phyloP scores from a whole-genome alignment of 2,797 vertebrate genomes.

The Sebastes vulpes region DNA sequence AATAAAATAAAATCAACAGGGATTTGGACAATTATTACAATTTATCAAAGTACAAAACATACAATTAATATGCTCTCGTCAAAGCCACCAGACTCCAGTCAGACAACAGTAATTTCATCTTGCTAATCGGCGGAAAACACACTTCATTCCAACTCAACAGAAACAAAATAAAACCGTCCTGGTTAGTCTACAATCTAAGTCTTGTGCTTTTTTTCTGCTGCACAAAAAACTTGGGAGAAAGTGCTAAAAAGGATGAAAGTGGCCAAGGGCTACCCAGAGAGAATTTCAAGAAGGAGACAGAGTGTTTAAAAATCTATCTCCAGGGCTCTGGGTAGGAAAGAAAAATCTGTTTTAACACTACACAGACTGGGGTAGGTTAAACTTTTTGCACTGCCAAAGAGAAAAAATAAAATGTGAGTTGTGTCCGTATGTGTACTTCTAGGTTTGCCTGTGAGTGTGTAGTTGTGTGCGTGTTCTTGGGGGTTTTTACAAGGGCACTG shows the following conservation, averaged over 20 bases:
- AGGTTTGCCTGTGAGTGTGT: neutral
- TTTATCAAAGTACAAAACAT: neutral
- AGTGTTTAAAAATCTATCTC: neutral
- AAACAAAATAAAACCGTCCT: neutral
- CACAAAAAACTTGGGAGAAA: neutral
- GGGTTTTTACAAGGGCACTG: slow-evolving; percentile 53
- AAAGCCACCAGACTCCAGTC: neutral
- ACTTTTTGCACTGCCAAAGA: neutral
- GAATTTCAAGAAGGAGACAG: neutral
- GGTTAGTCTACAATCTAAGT: neutral
- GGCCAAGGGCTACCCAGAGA: neutral
- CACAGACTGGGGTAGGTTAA: neutral
- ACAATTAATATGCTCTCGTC: neutral
- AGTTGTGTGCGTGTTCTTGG: neutral
- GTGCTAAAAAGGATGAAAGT: neutral
- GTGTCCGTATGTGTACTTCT: neutral
- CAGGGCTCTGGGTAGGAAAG: neutral
- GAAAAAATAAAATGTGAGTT: neutral
- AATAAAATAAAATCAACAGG: neutral
- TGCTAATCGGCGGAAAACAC: no score
- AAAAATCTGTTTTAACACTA: neutral
- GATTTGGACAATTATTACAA: neutral
- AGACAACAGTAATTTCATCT: no score
- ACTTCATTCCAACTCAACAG: neutral
- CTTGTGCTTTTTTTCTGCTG: neutral